These are phyloP conservation scores for Armadillidium nasatum DNA, from an alignment of 1,140 invertebrate species.

Conservation along the genomic window DNA sequence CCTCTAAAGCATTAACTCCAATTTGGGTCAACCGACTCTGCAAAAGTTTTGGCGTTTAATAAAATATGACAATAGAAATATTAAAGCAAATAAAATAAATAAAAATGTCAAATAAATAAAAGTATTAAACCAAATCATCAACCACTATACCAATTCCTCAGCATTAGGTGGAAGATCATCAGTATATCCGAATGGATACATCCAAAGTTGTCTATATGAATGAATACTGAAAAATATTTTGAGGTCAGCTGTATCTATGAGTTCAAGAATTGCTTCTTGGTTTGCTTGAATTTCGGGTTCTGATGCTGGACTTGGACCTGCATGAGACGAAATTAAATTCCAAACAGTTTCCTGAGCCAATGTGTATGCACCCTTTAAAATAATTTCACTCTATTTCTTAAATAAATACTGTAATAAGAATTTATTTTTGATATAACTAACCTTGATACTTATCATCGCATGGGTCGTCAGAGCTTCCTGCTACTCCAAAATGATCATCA, in stretches of 20 bases:
- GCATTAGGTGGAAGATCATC: conserved; percentile 30
- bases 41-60: background rate
- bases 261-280: conserved; percentile 42
- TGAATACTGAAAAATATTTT: conserved; percentile 78
- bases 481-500: conserved; percentile 52
- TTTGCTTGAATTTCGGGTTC: conserved; percentile 49
- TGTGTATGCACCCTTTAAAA: background rate
- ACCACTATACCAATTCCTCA: conserved; percentile 32
- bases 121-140: background rate
- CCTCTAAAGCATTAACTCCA: conserved; percentile 32
- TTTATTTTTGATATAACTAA: conserved; percentile 31
- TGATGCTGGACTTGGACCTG: conserved; percentile 46
- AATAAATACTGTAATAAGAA: background rate
- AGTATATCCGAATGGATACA: conserved; percentile 80
- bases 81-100: background rate
- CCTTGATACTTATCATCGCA: conserved; percentile 58
- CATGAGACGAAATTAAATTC: background rate
- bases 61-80: background rate
- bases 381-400: background rate
- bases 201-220: conserved; percentile 80
- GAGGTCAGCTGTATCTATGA: conserved; percentile 47
- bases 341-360: background rate
- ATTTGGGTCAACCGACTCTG: conserved; percentile 33
- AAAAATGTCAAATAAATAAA: background rate
- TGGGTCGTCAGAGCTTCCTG: conserved; percentile 56